phyloP scores from a whole-genome alignment of 2,888 invertebrate genomes.

The Horisme vitalbata region DNA sequence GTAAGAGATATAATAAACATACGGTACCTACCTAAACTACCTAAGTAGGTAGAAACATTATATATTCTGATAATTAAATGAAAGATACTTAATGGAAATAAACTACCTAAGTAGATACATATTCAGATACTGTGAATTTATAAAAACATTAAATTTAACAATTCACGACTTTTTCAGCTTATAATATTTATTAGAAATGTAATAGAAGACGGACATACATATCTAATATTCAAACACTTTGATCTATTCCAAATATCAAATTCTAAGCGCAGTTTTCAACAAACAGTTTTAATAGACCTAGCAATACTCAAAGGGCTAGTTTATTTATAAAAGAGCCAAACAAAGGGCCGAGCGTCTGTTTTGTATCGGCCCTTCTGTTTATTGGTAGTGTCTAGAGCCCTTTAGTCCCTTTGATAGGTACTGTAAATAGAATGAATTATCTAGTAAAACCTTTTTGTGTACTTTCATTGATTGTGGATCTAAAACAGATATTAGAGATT shows the following conservation, averaged over 20 bases:
- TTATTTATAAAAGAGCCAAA: slow-evolving; percentile 67
- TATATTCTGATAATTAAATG: too few species aligned
- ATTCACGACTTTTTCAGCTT: slow-evolving; percentile 5
- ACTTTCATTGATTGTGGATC: slow-evolving; percentile 13
- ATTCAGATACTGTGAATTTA: too few species aligned
- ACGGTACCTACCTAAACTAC: too few species aligned
- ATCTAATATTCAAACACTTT: slow-evolving; percentile 18
- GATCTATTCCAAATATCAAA: slow-evolving; percentile 14
- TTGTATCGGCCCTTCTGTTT: slow-evolving; percentile 72
- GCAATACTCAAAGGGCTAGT: slow-evolving; percentile 54
- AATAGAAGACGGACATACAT: too few species aligned
- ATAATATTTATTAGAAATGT: too few species aligned
- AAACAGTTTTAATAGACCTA: slow-evolving; percentile 36
- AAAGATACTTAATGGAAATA: too few species aligned
- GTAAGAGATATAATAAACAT: too few species aligned
- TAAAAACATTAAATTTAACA: slow-evolving; percentile 4
- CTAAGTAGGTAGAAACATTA: too few species aligned
- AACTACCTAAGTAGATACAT: too few species aligned
- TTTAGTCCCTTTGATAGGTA: slow-evolving; percentile 47
- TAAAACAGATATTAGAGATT: slow-evolving; percentile 11
- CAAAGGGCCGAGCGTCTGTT: slow-evolving; percentile 72
- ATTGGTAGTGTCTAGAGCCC: slow-evolving; percentile 65
- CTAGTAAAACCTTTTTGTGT: slow-evolving; percentile 30
- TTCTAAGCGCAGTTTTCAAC: slow-evolving; percentile 23
- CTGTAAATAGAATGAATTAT: slow-evolving; percentile 49